Evolutionary conservation across 2,113 vertebrate species (phyloP).

Genomic region (Rattus rattus): DNA sequence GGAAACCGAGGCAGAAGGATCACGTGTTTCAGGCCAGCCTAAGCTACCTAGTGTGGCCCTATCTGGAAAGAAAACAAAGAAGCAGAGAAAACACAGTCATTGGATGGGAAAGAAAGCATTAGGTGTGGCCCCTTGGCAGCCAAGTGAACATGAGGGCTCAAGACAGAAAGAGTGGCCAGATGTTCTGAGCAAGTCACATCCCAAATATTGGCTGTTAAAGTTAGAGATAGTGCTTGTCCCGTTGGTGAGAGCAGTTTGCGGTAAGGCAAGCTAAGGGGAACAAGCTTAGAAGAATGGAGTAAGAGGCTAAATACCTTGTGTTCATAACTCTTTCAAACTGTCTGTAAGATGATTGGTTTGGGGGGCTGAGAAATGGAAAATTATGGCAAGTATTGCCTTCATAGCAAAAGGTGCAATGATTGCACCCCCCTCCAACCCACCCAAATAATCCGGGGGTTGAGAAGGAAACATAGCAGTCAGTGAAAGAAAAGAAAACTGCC

Average conservation of each 20-base stretch:
- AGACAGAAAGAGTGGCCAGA: neutral
- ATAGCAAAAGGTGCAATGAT: neutral
- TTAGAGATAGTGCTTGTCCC: neutral
- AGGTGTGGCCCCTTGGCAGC: neutral
- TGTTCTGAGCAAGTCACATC: neutral
- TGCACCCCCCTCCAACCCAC: neutral
- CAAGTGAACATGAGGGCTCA: neutral
- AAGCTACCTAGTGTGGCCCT: neutral
- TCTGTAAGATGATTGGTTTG: neutral
- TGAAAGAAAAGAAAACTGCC: neutral
- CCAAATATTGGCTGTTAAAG: neutral
- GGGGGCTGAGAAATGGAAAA: neutral
- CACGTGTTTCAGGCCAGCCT: neutral
- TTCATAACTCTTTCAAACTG: neutral
- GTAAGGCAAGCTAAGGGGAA: neutral
- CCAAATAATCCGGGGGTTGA: neutral
- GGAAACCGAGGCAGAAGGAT: neutral
- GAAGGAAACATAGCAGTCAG: neutral
- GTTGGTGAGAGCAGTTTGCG: neutral
- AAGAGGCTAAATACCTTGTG: neutral
- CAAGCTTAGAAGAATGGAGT: neutral
- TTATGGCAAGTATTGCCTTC: neutral
- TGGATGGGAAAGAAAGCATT: neutral
- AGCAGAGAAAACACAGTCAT: neutral
- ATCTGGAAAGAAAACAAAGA: neutral